A percentile compares a stretch with the other conserved stretches of the same genome.
These are phyloP conservation scores for Eulemur mongoz DNA, from an alignment of 2,797 vertebrate species.

Conservation along the genomic window DNA sequence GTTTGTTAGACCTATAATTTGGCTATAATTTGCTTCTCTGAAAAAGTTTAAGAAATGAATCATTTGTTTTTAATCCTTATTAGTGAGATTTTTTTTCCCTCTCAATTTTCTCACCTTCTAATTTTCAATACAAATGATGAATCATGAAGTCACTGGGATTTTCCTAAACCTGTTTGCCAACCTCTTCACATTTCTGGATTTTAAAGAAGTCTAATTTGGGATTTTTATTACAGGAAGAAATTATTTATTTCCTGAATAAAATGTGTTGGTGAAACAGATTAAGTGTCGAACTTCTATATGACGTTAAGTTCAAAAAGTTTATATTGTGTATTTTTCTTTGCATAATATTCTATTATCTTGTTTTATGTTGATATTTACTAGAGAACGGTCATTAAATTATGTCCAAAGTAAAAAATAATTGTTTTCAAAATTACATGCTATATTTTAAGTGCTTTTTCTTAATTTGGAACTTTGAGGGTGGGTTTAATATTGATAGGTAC, in stretches of 20 bases:
- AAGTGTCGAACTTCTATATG: constrained; percentile 32
- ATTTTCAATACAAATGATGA: constrained; percentile 79
- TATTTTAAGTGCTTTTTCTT: not conserved
- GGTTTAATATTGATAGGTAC: not conserved
- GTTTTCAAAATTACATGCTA: not conserved
- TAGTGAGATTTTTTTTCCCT: constrained; percentile 54
- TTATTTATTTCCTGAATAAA: constrained; percentile 71
- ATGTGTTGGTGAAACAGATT: constrained; percentile 56
- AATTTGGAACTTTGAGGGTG: not conserved
- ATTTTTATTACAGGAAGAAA: constrained; percentile 73
- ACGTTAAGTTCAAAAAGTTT: constrained; percentile 41
- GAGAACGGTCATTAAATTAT: not conserved
- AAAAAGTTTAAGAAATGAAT: constrained; percentile 76
- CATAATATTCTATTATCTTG: not conserved
- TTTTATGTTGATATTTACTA: not conserved
- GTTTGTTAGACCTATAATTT: constrained; percentile 73
- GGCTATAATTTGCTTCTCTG: constrained; percentile 66
- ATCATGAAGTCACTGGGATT: constrained; percentile 72
- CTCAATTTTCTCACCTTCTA: constrained; percentile 73
- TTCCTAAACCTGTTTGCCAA: constrained; percentile 71
- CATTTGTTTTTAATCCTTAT: constrained; percentile 75
- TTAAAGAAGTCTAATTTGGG: constrained; percentile 64
- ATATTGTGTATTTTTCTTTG: not conserved
- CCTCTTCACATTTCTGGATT: constrained; percentile 62
- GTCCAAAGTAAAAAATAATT: not conserved